phyloP scores from a whole-genome alignment of 2,888 invertebrate genomes.

The Phalera bucephala region DNA sequence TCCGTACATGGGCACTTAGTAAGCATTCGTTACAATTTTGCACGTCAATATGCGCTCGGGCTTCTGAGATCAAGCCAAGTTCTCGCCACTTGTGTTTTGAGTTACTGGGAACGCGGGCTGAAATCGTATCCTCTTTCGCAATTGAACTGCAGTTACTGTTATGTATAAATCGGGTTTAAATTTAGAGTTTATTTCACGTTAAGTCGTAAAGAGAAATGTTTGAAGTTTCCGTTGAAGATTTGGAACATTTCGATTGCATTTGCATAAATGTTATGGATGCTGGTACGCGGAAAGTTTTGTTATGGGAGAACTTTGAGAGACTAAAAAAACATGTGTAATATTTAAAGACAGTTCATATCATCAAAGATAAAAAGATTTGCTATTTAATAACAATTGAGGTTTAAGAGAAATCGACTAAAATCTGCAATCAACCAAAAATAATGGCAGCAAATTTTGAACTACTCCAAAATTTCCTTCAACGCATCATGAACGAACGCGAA shows the following conservation, averaged over 20 bases:
- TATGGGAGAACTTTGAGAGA: too few relatives aligned
- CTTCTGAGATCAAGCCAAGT: slow-evolving; percentile 17
- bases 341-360: too few relatives aligned
- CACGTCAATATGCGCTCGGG: slow-evolving; percentile 13
- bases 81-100: slow-evolving; percentile 22
- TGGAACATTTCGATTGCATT: too few relatives aligned
- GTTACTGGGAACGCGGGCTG: slow-evolving; percentile 10
- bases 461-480: slow-evolving; percentile 37
- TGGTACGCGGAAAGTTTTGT: too few relatives aligned
- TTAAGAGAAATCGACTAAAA: too few relatives aligned
- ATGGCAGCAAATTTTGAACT: slow-evolving; percentile 34
- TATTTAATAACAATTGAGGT: too few relatives aligned
- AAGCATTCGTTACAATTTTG: slow-evolving; percentile 38
- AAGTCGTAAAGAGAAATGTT: slow-evolving; percentile 5
- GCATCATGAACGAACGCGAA: slow-evolving; percentile 36
- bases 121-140: slow-evolving; percentile 6
- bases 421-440: too few relatives aligned
- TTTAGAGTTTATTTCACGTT: not conserved
- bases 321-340: too few relatives aligned
- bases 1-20: slow-evolving; percentile 48
- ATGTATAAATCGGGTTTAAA: slow-evolving; percentile 1
- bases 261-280: too few relatives aligned
- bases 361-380: too few relatives aligned
- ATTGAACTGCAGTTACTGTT: slow-evolving; percentile 4
- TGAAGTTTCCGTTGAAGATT: slow-evolving; percentile 16